Evolutionary conservation across 2,113 vertebrate species (phyloP).

Genomic region (Ramphastos sulfuratus): DNA sequence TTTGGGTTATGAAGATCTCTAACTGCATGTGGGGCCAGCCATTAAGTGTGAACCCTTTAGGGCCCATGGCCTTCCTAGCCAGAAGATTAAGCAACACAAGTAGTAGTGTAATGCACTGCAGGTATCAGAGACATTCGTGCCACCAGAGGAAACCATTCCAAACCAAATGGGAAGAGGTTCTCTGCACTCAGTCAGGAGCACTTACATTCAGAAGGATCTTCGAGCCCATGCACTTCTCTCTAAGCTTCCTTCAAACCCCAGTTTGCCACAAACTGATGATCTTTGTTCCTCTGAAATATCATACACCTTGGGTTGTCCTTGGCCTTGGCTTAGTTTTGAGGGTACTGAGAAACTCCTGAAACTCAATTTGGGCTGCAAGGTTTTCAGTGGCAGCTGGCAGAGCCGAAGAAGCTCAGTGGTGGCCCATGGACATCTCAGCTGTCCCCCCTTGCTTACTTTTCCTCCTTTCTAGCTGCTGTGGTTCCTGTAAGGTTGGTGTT

Average conservation of each 20-base stretch:
- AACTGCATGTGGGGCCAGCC: conserved; percentile 26
- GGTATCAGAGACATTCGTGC: conserved; percentile 63
- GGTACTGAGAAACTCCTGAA: background rate
- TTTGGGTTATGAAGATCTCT: background rate
- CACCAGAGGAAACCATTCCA: conserved; percentile 59
- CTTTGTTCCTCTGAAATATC: conserved; percentile 63
- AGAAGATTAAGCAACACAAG: conserved; percentile 39
- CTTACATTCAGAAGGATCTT: conserved; percentile 67
- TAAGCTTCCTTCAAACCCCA: conserved; percentile 55
- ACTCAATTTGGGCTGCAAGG: background rate
- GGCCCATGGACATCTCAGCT: background rate
- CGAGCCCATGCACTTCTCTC: conserved; percentile 51
- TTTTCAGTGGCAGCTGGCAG: conserved; percentile 21
- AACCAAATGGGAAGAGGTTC: conserved; percentile 31
- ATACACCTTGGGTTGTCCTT: conserved; percentile 65
- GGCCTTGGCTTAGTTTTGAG: conserved; percentile 12
- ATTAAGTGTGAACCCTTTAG: background rate
- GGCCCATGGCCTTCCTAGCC: conserved; percentile 9
- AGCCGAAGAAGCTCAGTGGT: background rate
- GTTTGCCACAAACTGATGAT: conserved; percentile 9
- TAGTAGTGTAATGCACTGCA: conserved; percentile 73
- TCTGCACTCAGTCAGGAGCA: conserved; percentile 52
- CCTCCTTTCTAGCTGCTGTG: background rate
- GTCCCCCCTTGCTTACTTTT: background rate
- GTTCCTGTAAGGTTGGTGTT: background rate